These are phyloP conservation scores for Astreopora myriophthalma DNA, from an alignment of 64 coral and sea anemone species.

Conservation along the genomic window DNA sequence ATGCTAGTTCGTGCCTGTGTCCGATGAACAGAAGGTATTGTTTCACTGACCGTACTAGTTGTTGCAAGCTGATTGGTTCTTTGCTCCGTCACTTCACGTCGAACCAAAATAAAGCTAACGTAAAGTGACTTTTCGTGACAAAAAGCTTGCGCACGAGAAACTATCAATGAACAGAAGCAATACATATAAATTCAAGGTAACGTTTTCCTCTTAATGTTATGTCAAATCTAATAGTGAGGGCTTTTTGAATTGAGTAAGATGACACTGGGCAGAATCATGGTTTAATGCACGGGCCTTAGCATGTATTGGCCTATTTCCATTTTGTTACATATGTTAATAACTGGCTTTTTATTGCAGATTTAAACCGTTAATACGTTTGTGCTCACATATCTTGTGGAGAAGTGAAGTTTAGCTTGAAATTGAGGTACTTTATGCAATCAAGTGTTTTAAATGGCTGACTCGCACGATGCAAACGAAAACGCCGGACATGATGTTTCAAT, in stretches of 20 bases:
- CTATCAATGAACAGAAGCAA: not conserved
- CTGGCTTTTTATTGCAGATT: not conserved
- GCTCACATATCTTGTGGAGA: not conserved
- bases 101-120: not conserved
- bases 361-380: not conserved
- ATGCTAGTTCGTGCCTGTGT: too few relatives aligned
- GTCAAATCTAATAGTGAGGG: not conserved
- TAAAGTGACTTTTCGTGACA: slow-evolving; percentile 12
- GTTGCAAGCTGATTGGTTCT: not conserved
- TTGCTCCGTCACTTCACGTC: not conserved
- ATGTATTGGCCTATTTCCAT: not conserved
- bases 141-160: not conserved
- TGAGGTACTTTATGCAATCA: not conserved
- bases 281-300: not conserved
- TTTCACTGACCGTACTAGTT: not conserved
- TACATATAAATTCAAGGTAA: not conserved
- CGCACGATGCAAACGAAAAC: not conserved
- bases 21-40: not conserved
- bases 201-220: not conserved
- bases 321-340: not conserved
- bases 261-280: not conserved
- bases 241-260: not conserved
- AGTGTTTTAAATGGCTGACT: not conserved
- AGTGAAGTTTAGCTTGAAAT: not conserved
- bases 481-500: not conserved